Base-by-base conservation (phyloP, 2,888 invertebrate genomes). In the Hybos culiciformis region DNA sequence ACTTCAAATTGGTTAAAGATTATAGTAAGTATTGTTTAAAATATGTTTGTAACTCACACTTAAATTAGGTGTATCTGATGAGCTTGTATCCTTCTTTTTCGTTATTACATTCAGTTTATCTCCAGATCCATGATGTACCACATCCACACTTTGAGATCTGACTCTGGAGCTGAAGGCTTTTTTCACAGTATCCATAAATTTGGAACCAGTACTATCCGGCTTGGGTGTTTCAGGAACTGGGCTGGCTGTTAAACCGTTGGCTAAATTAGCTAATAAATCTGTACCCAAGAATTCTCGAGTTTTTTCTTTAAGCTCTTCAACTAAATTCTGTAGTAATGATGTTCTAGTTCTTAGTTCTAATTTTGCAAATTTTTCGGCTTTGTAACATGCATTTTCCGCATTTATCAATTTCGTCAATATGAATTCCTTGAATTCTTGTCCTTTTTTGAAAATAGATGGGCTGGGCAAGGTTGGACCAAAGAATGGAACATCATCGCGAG, bases 371-470 rank as follows among this genome's bases (percentile, higher is more conserved):
- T 91, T 88, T 44, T 88, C 84, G 9, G 92, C 91, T 65, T 91
- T 91, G 70, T 91, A 92, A 57, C 91, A 91, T 3, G 94, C 91
- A 61, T 86, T 87, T 62, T 94, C 93, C 5, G 92, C 93, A 64
- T 93, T 93, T 50, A 94, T 85, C 42, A 93, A 73, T 65, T 94
- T 94, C 45, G 92, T 91, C 23, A 93, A 76, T 24, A 94, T 76
- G 69, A 93, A 93, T 58, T 93, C 90, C 61, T 88, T 81, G 61
- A 92, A 80, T 58, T 88, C 86, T 33, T 79, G 77, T 34, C 86
- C 85, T 58, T 87, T 83, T 45, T 77, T 72, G 71, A 92, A 91
- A 47, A 91, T 73, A 9, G 90, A 78, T 37, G 90, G 87, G 51
- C 78, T 81, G 3, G 92, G 91, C 56, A 94, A 73, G 43, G 83